A percentile compares a stretch with the other conserved stretches of the same genome.
Conservation (phyloP, 2,888 invertebrate genomes). For the Machimus atricapillus region DNA sequence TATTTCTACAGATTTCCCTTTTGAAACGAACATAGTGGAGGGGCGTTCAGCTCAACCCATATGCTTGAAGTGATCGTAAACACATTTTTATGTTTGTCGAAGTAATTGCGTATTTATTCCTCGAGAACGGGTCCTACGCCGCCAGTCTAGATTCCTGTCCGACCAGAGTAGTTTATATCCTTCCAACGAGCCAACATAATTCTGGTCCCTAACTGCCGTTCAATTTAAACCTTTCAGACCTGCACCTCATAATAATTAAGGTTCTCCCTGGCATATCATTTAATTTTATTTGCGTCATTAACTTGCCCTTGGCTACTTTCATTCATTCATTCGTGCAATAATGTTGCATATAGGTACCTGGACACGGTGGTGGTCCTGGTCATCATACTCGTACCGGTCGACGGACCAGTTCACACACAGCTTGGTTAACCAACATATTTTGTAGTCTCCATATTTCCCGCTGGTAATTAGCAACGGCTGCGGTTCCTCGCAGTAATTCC, state of each 20-base stretch:
- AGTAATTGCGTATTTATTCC: not conserved
- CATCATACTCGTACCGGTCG: not conserved
- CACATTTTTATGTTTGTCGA: not conserved
- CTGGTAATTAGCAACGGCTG: not conserved
- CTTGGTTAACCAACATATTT: not conserved
- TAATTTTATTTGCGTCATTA: slow-evolving; percentile 25
- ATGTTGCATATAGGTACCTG: not conserved
- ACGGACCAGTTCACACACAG: not conserved
- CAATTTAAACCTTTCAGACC: slow-evolving; percentile 5
- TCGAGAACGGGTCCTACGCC: not conserved
- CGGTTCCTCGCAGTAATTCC: not conserved
- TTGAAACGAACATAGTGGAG: not conserved
- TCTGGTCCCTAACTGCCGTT: not conserved
- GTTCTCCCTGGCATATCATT: not conserved
- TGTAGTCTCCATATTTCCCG: not conserved
- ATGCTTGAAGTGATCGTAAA: not conserved
- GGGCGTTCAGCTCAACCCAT: not conserved
- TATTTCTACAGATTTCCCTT: not conserved
- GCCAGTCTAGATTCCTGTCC: not conserved
- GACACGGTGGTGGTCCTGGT: not conserved
- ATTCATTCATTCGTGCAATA: not conserved
- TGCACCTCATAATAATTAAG: slow-evolving; percentile 18
- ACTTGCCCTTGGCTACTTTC: slow-evolving; percentile 2
- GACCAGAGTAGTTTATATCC: not conserved
- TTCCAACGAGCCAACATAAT: not conserved